These are phyloP conservation scores for Stigmatopora nigra DNA, from an alignment of 2,113 vertebrate species.

Conservation along the genomic window DNA sequence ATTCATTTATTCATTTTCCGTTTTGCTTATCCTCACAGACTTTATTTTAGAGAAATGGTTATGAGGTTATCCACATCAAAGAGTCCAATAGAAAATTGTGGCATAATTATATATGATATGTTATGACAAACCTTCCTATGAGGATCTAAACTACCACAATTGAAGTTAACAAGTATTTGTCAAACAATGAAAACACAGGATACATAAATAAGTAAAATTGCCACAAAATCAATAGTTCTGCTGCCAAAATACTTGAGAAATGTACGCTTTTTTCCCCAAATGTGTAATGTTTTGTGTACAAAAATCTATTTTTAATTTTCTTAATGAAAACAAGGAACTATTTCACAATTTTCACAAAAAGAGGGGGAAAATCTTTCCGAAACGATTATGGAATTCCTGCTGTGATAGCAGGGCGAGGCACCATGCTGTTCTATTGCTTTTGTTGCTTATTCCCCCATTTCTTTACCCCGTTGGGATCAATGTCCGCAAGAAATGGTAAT, in stretches of 20 bases:
- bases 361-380: constrained; percentile 21
- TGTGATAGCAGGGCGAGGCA: constrained; percentile 20
- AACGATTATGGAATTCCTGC: constrained; percentile 30
- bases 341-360: constrained; percentile 18
- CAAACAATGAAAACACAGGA: too few species aligned
- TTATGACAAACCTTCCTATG: too few species aligned
- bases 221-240: too few species aligned
- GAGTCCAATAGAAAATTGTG: background rate
- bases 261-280: too few species aligned
- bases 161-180: too few species aligned
- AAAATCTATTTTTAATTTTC: background rate
- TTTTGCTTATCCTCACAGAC: too few species aligned
- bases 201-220: too few species aligned
- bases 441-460: constrained; percentile 34
- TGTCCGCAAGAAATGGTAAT: constrained; percentile 58
- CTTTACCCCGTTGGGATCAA: constrained; percentile 45
- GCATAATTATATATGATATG: too few species aligned
- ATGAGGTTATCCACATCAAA: background rate
- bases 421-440: constrained; percentile 17
- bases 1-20: too few species aligned
- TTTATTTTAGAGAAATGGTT: background rate
- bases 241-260: too few species aligned
- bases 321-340: background rate
- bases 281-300: too few species aligned
- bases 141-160: too few species aligned